Conservation (phyloP, 2,797 vertebrate genomes). For the Galaxias olidus region DNA sequence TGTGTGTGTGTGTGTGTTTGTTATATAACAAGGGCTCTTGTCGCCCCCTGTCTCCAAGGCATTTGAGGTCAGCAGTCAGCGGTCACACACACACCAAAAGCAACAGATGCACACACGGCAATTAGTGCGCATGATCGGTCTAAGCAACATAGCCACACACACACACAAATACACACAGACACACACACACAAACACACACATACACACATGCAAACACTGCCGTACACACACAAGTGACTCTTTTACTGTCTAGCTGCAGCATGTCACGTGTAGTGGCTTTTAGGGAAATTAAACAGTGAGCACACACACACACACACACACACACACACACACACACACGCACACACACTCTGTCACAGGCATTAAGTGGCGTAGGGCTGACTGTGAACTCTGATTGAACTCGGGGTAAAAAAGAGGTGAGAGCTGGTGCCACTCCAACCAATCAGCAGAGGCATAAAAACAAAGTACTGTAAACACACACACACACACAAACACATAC, state of each 20-base stretch:
- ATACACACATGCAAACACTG: neutral
- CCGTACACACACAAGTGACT: neutral
- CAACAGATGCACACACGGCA: neutral
- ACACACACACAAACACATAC: slow-evolving; percentile 21
- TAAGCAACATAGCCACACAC: neutral
- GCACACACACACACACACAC: slow-evolving; percentile 23
- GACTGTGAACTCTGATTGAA: slow-evolving; percentile 71
- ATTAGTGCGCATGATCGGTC: neutral
- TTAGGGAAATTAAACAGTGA: slow-evolving; percentile 49
- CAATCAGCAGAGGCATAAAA: neutral
- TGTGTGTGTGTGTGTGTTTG: no score
- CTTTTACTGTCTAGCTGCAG: neutral
- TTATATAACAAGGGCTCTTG: no score
- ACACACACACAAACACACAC: neutral
- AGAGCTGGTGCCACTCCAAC: slow-evolving; percentile 42
- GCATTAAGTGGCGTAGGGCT: slow-evolving; percentile 34
- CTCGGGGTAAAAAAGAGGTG: slow-evolving; percentile 68
- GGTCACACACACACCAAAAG: neutral
- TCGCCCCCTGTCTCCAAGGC: no score
- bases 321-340: neutral
- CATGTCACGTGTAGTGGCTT: slow-evolving; percentile 55
- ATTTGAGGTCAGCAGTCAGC: neutral
- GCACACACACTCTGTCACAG: slow-evolving; percentile 48
- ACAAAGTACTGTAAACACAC: slow-evolving; percentile 1
- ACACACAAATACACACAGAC: neutral